phyloP scores from a whole-genome alignment of 1,140 invertebrate species.

The Microplitis demolitor region DNA sequence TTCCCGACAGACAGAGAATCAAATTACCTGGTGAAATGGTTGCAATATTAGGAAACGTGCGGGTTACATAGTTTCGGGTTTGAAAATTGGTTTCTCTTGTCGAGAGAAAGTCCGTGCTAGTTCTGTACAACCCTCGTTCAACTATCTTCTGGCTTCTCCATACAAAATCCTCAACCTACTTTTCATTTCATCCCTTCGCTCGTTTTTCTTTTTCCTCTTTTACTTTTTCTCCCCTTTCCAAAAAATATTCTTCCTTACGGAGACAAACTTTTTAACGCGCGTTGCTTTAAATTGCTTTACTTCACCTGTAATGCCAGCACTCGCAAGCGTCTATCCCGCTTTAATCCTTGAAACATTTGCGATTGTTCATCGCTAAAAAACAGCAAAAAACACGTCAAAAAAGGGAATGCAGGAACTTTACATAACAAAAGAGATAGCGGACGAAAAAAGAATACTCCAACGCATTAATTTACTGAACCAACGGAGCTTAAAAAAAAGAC shows the following conservation, averaged over 20 bases:
- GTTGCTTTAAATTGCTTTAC: slow-evolving; percentile 24
- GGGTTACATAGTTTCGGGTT: slow-evolving; percentile 29
- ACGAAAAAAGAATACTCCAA: too few species aligned
- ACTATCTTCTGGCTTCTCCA: background rate
- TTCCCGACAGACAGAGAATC: background rate
- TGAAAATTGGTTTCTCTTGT: slow-evolving; percentile 33
- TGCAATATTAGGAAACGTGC: slow-evolving; percentile 28
- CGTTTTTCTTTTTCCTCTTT: background rate
- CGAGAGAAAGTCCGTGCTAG: background rate
- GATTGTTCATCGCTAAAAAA: background rate
- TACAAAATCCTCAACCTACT: background rate
- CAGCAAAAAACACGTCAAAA: background rate
- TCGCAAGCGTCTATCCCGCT: background rate
- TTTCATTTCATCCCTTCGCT: background rate
- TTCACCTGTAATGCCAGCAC: background rate
- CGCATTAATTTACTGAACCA: background rate
- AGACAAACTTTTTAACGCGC: slow-evolving; percentile 18
- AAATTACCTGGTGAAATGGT: slow-evolving; percentile 13
- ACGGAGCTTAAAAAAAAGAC: background rate
- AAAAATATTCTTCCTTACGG: background rate
- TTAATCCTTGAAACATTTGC: background rate
- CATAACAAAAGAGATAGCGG: too few species aligned
- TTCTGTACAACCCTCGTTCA: background rate
- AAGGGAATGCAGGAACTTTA: too few species aligned
- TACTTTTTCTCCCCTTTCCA: background rate